Conservation (phyloP, 2,888 invertebrate species). For the Drosophila nigricruria region DNA sequence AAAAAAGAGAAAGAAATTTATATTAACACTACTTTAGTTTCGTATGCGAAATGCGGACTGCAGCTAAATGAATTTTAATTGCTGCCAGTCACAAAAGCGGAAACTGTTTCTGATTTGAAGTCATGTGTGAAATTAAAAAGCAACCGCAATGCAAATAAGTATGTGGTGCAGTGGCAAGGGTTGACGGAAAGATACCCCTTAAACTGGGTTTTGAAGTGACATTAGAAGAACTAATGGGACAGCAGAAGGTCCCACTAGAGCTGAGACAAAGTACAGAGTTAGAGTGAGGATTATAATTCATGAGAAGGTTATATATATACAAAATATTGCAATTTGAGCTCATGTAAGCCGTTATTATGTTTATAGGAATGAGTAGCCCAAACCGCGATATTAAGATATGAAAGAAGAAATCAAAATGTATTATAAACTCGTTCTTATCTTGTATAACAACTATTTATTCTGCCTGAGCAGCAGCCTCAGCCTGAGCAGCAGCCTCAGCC, state of each 20-base stretch:
- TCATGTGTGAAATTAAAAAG: conserved; percentile 76
- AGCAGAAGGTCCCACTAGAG: not conserved
- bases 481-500: too few relatives aligned
- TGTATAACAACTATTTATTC: too few relatives aligned
- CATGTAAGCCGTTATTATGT: too few relatives aligned
- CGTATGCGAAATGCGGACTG: conserved; percentile 17
- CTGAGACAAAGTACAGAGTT: not conserved
- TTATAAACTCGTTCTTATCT: too few relatives aligned
- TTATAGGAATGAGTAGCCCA: too few relatives aligned
- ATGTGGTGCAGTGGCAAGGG: too few relatives aligned
- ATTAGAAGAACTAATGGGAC: too few relatives aligned
- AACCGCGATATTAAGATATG: too few relatives aligned
- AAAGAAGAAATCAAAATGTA: too few relatives aligned
- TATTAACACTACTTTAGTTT: conserved; percentile 21
- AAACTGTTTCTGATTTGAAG: conserved; percentile 56
- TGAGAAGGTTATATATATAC: too few relatives aligned
- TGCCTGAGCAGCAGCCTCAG: too few relatives aligned
- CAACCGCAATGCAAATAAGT: conserved; percentile 28
- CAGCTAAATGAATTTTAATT: conserved; percentile 56
- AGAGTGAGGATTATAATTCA: not conserved
- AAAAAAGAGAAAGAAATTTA: not conserved
- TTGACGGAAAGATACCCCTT: conserved; percentile 9
- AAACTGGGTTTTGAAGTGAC: not conserved
- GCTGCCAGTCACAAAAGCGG: conserved; percentile 33
- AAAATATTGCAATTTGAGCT: not conserved